Evolutionary conservation across 2,113 vertebrate genomes (phyloP), one percentile per base, ranked within the genome.

Genomic region (Eulacestoma nigropectus): DNA sequence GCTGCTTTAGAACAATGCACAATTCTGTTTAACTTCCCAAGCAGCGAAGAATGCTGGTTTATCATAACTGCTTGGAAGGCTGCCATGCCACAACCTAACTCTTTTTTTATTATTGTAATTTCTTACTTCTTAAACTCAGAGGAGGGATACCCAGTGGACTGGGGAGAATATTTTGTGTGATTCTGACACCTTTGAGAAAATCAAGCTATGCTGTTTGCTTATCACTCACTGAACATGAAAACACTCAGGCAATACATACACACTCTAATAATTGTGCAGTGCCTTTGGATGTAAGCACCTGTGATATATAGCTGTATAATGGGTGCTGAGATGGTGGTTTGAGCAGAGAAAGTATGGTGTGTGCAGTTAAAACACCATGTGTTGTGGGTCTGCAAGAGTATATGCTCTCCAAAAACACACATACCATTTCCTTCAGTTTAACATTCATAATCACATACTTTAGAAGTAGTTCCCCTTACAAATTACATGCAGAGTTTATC

Each of bases 101-200:
- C 26, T 62, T 93, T 73, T 47, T 92, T 82, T 85, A 63, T 74
- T 70, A 64, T 57, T 94, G 27, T 85, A 90, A 95, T 93, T 96
- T 95, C 78, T 89, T 90, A 90, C 37, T 62, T 57, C 67, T 78
- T 90, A n/a, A 90, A 87, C n/a, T 84, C 75, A 80, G 90, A 92
- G 17, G 69, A 93, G 59, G 27, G 52, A 57, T 91, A 41, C 73
- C 35, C 64, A 90, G 15, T 62, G 80, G 75, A 91, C 53, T 63
- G 76, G 35, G 52, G 23, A 64, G 83, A 87, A 92, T 84, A 88
- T 88, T 96, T 96, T 78, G 46, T 93, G 30, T 42, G 26, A 83
- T 84, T 92, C 84, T 95, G 74, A 62, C 44, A 90, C 57, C 87
- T 93, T 47, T 15, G 91, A 96, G 94, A 96, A 95, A 92, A 96